phyloP scores from a whole-genome alignment of 2,888 invertebrate species.

The Masnerella sp. region DNA sequence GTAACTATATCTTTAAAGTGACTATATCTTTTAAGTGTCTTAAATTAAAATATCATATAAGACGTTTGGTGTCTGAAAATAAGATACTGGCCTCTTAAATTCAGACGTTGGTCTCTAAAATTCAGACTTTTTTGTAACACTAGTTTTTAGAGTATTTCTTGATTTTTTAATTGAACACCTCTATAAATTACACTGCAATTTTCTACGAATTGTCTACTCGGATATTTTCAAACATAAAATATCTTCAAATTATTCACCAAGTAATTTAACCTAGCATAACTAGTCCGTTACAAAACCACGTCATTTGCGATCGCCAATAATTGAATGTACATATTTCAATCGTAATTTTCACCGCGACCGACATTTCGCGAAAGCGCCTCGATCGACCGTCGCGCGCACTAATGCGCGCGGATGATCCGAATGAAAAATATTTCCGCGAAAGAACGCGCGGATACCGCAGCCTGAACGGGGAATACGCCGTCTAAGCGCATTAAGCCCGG shows the following conservation, averaged over 20 bases:
- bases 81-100: too few species aligned
- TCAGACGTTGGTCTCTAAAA: too few species aligned
- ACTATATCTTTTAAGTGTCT: too few species aligned
- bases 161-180: too few species aligned
- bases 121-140: too few species aligned
- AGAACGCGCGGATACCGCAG: conserved; percentile 48
- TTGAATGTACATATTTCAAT: conserved; percentile 37
- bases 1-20: too few species aligned
- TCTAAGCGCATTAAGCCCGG: conserved; percentile 64
- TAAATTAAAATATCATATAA: too few species aligned
- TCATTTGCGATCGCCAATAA: conserved; percentile 16
- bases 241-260: conserved; percentile 7
- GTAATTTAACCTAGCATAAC: neutral
- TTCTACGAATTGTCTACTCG: too few species aligned
- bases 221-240: too few species aligned
- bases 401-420: conserved; percentile 46
- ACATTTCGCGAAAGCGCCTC: conserved; percentile 30
- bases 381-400: conserved; percentile 40
- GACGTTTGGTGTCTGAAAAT: too few species aligned
- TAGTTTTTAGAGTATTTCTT: too few species aligned
- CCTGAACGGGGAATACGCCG: conserved; percentile 59
- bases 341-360: conserved; percentile 26
- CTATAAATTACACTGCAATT: too few species aligned
- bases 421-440: conserved; percentile 52
- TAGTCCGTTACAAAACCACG: conserved; percentile 11